phyloP scores from a whole-genome alignment of 2,113 vertebrate genomes.

The Eublepharis macularius region DNA sequence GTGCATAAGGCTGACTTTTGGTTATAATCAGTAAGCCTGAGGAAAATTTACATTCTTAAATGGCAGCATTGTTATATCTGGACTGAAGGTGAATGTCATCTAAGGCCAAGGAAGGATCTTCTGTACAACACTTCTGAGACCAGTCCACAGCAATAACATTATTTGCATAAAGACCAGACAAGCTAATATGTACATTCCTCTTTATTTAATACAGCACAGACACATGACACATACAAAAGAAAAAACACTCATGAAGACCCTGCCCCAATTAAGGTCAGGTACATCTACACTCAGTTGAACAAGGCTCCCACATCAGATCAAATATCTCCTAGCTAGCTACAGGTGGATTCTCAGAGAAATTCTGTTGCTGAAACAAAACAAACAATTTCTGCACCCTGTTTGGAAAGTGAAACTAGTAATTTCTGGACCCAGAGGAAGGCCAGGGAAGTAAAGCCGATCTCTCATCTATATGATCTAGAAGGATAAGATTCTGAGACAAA shows the following conservation, averaged over 20 bases:
- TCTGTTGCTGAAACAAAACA: constrained; percentile 58
- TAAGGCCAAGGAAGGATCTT: neutral
- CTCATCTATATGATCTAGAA: neutral
- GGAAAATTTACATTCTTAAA: too few relatives aligned
- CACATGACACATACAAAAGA: constrained; percentile 74
- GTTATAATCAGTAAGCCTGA: too few relatives aligned
- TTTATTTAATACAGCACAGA: constrained; percentile 83
- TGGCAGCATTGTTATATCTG: too few relatives aligned
- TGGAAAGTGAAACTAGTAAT: neutral
- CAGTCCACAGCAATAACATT: neutral
- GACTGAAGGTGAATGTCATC: too few relatives aligned
- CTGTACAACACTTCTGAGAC: neutral
- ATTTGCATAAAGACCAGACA: constrained; percentile 21
- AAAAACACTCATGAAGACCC: constrained; percentile 76
- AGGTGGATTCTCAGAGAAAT: constrained; percentile 67
- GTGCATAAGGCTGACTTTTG: too few relatives aligned
- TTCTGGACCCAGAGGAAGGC: constrained; percentile 42
- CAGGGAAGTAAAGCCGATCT: constrained; percentile 3
- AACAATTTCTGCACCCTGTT: constrained; percentile 17
- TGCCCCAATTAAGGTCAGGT: constrained; percentile 69
- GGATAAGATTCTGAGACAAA: neutral
- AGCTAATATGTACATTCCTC: constrained; percentile 78
- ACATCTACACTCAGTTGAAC: constrained; percentile 65
- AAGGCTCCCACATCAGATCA: constrained; percentile 76
- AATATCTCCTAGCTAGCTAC: constrained; percentile 62